phyloP scores from a whole-genome alignment of 92 coral and sea anemone species.

The Actinostola sp. region DNA sequence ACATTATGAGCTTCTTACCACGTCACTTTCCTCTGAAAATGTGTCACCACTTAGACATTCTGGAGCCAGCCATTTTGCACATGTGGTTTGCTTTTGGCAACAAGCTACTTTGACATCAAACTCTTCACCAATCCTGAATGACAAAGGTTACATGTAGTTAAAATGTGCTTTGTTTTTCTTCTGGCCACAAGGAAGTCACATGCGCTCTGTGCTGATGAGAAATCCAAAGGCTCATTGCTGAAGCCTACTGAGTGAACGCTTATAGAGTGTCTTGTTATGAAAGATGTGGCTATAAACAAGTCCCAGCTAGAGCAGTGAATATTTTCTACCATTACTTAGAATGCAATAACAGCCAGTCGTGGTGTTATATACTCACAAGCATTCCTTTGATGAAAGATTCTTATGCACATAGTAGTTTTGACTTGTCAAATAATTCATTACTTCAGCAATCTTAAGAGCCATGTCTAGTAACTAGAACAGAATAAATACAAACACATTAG shows the following conservation, averaged over 20 bases:
- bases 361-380: constrained; percentile 94
- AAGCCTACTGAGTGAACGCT: too few species aligned
- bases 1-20: constrained; percentile 77
- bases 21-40: constrained; percentile 76
- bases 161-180: too few species aligned
- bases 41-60: constrained; percentile 52
- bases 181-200: too few species aligned
- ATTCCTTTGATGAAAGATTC: constrained; percentile 59
- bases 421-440: constrained; percentile 68
- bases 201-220: too few species aligned
- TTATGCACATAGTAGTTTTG: constrained; percentile 60
- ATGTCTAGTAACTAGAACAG: constrained; percentile 40
- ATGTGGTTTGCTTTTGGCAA: constrained; percentile 9
- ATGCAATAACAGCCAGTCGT: too few species aligned
- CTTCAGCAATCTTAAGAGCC: constrained; percentile 60
- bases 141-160: too few species aligned
- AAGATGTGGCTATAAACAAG: too few species aligned
- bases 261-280: too few species aligned
- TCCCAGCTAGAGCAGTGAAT: too few species aligned
- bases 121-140: constrained; percentile 67
- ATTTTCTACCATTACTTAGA: too few species aligned
- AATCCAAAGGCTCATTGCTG: too few species aligned
- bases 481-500: not conserved
- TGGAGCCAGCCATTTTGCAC: constrained; percentile 67
- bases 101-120: constrained; percentile 48